Percentiles rank a stretch among this genome's conserved stretches.
Conservation (phyloP, 1,140 invertebrate genomes). For the Diachasma alloeum region DNA sequence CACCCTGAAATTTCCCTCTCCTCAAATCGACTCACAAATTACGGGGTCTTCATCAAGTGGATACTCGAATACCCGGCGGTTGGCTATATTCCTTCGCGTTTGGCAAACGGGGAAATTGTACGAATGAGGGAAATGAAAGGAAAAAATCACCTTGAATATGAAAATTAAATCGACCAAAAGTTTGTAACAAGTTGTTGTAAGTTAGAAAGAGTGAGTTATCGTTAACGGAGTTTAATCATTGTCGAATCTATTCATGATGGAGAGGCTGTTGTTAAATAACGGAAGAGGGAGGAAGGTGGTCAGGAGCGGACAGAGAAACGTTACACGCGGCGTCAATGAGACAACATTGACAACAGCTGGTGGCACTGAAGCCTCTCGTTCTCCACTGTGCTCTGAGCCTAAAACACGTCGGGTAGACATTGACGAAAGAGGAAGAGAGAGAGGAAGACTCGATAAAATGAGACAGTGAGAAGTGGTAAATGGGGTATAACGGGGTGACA, state of each 20-base stretch:
- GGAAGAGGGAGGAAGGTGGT: background rate
- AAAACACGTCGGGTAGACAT: background rate
- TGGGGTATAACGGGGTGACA: constrained; percentile 13
- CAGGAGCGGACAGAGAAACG: background rate
- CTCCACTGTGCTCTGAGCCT: constrained; percentile 15
- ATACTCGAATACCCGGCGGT: too few species aligned
- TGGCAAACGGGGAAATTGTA: too few species aligned
- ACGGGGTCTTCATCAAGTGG: background rate
- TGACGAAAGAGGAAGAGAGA: constrained; percentile 27
- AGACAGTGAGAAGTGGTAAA: background rate
- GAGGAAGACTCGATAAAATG: constrained; percentile 16
- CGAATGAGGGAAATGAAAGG: too few species aligned
- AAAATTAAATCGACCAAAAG: background rate
- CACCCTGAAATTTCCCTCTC: background rate
- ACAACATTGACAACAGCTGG: constrained; percentile 39
- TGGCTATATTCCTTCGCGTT: too few species aligned
- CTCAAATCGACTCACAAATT: constrained; percentile 10
- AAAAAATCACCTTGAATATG: background rate
- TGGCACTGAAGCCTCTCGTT: constrained; percentile 13
- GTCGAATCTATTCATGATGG: background rate
- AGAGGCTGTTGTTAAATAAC: background rate
- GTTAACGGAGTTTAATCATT: background rate
- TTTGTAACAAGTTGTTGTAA: background rate
- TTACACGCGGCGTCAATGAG: constrained; percentile 41
- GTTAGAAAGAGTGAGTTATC: background rate